Conservation (phyloP, 1,140 invertebrate species). For the Achatina immaculata region DNA sequence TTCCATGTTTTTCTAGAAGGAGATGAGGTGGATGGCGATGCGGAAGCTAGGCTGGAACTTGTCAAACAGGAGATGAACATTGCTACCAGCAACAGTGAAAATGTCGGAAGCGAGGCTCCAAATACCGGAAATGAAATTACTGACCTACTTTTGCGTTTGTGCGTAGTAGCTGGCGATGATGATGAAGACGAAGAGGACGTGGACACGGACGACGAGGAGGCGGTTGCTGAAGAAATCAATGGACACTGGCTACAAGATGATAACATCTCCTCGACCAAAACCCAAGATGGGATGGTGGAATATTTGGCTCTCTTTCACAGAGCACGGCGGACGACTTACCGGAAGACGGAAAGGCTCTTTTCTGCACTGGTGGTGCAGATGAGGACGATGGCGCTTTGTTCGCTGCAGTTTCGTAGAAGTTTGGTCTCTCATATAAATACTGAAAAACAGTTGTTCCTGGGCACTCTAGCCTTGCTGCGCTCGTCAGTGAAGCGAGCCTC, state of each 20-base stretch:
- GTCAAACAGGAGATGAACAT: background rate
- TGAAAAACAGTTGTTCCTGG: no score
- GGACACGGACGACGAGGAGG: background rate
- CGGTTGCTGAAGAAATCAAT: background rate
- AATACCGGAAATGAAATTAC: background rate
- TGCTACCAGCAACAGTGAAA: background rate
- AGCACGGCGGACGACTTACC: background rate
- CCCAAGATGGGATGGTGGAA: background rate
- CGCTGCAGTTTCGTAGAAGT: background rate
- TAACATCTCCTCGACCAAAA: slow-evolving; percentile 18
- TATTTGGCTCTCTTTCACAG: background rate
- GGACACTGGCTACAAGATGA: background rate
- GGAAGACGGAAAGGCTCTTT: background rate
- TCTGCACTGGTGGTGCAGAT: background rate
- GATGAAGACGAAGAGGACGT: background rate
- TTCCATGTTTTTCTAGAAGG: background rate
- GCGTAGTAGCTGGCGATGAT: background rate
- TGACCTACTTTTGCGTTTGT: background rate
- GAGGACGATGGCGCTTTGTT: background rate
- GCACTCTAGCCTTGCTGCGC: no score
- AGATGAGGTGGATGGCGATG: background rate
- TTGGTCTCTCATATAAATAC: no score
- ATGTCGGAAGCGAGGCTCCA: background rate
- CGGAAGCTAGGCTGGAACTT: background rate
- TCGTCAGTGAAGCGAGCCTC: no score